These are phyloP conservation scores for Channa argus DNA, from an alignment of 2,113 vertebrate genomes.

Conservation along the genomic window DNA sequence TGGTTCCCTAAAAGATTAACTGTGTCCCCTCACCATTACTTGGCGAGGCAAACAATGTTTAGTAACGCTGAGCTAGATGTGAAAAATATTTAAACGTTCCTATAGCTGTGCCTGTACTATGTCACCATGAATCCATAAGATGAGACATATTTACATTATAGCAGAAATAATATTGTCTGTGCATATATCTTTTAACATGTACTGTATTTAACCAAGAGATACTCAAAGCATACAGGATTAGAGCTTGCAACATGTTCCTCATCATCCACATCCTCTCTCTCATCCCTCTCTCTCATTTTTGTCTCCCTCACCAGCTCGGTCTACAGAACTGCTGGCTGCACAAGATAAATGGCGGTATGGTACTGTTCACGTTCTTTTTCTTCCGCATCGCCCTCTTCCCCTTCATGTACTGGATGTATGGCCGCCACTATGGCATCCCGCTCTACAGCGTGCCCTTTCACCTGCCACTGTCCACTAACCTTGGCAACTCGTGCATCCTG, in stretches of 20 bases:
- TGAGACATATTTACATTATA: too few relatives aligned
- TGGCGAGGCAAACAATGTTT: too few relatives aligned
- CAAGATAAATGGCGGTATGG: conserved; percentile 91
- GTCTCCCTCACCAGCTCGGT: conserved; percentile 82
- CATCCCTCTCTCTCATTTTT: neutral
- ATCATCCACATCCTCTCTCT: neutral
- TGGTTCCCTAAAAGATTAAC: too few relatives aligned
- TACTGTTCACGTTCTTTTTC: conserved; percentile 91
- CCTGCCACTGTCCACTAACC: conserved; percentile 89
- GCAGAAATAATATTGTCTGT: too few relatives aligned
- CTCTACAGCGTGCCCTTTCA: conserved; percentile 89
- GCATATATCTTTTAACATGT: too few relatives aligned
- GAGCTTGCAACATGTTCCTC: neutral
- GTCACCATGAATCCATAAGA: too few relatives aligned
- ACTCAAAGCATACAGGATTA: too few relatives aligned
- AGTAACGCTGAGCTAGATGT: too few relatives aligned
- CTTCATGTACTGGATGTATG: conserved; percentile 95
- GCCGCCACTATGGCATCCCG: conserved; percentile 85
- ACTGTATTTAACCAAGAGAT: too few relatives aligned
- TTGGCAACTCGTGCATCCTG: conserved; percentile 91
- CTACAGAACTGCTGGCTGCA: conserved; percentile 92
- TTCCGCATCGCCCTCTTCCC: conserved; percentile 97
- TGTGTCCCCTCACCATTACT: too few relatives aligned
- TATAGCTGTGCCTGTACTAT: too few relatives aligned
- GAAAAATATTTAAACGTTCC: too few relatives aligned